Evolutionary conservation across 2,888 invertebrate species (phyloP).

Genomic region (Cyclophora punctaria): DNA sequence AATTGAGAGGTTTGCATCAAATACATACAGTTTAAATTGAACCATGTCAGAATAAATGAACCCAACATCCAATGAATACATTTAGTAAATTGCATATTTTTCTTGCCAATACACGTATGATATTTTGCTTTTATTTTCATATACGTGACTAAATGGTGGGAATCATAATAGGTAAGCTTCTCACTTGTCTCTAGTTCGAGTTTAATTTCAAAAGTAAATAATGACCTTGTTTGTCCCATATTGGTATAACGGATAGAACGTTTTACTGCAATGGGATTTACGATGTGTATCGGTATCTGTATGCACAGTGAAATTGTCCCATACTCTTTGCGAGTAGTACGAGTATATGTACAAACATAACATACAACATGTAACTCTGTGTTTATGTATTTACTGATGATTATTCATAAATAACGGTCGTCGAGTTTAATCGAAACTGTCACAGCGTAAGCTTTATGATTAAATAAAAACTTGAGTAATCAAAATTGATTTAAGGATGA

Average conservation of each 20-base stretch:
- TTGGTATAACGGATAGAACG: slow-evolving; percentile 43
- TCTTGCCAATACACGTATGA: no score
- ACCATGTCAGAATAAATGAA: neutral
- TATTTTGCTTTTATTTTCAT: slow-evolving; percentile 1
- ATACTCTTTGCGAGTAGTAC: no score
- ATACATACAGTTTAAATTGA: neutral
- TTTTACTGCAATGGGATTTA: slow-evolving; percentile 28
- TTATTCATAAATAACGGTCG: neutral
- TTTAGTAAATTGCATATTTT: no score
- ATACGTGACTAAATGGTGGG: slow-evolving; percentile 31
- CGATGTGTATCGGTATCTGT: slow-evolving; percentile 17
- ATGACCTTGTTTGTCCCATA: slow-evolving; percentile 27
- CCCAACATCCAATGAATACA: neutral
- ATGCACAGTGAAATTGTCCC: no score
- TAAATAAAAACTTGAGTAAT: no score
- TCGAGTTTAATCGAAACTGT: no score
- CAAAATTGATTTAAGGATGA: no score
- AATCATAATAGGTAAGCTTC: slow-evolving; percentile 23
- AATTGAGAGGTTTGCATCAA: no score
- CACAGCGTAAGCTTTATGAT: no score
- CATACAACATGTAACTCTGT: slow-evolving; percentile 15
- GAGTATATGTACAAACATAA: slow-evolving; percentile 22
- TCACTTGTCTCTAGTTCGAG: slow-evolving; percentile 28
- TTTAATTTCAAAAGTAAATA: slow-evolving; percentile 53
- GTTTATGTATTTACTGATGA: slow-evolving; percentile 3